Evolutionary conservation across 1,140 invertebrate species (phyloP), one percentile per base, ranked within the genome.

Genomic region (Caenorhabditis briggsae): DNA sequence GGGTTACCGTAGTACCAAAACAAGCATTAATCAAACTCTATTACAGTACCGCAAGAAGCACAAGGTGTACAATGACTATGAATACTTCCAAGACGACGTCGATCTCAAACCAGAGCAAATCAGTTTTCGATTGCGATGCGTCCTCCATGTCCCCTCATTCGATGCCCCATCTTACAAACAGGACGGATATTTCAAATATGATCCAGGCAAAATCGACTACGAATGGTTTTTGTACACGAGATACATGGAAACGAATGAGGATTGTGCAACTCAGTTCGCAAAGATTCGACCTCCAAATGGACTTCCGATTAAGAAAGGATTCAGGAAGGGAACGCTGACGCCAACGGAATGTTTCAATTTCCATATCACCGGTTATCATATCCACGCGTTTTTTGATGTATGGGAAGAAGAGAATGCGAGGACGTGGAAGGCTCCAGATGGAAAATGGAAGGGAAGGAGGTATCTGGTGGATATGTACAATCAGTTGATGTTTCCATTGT

Each of bases 381-480:
- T 78, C 50, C 70, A 78, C 16, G 70, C 46, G 3, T 78, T 78
- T 78, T 78, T 78, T 14, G n/a, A 78, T 11, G 70, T 78, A 23
- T 78, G 70, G 70, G 18, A 23, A 7, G 70, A 78, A 78, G 11
- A 33, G 33, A 33, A 33, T 33, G 33, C 33, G 20, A 11, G 70
- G 53, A 23, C 12, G 70, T 20, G 46, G 46, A 78, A 50, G 70
- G 70, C 25, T 20, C 8, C 43, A 11, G n/a, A 50, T 50, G 70
- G 70, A 11, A 53, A 78, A 78, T 78, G 70, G 70, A n/a, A 50
- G 2, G 5, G n/a, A 23, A 48, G 70, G n/a, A 33, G 70, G 23
- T 78, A 78, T 50, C 41, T 78, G 46, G 70, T 78, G n/a, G 70
- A 78, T 23, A 78, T 78, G 9, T 78, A 78, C 70, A 78, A 78